A percentile compares a stretch with the other conserved stretches of the same genome.
phyloP scores from a whole-genome alignment of 2,113 vertebrate species.

The Chaenocephalus aceratus region DNA sequence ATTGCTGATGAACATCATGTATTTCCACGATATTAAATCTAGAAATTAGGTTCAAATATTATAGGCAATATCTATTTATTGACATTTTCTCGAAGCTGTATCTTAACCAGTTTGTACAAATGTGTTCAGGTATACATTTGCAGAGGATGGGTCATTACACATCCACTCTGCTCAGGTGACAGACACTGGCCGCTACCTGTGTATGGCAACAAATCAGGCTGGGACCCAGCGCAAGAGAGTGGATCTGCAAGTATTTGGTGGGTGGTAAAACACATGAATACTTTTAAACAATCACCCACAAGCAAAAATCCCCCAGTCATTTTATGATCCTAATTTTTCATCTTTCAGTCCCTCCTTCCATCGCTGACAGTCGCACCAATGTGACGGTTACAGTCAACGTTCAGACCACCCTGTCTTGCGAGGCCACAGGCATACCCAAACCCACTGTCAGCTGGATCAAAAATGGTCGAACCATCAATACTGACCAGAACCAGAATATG shows the following conservation, averaged over 20 bases:
- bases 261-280: conserved; percentile 1
- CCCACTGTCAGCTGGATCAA: conserved; percentile 91
- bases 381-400: conserved; percentile 92
- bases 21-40: neutral
- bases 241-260: conserved; percentile 94
- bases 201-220: conserved; percentile 93
- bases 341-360: conserved; percentile 88
- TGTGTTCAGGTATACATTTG: conserved; percentile 85
- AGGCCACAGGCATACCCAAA: conserved; percentile 92
- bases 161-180: conserved; percentile 87
- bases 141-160: conserved; percentile 89
- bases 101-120: conserved; percentile 10
- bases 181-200: conserved; percentile 92
- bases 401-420: conserved; percentile 93
- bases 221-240: conserved; percentile 89
- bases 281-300: neutral
- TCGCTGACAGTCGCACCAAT: conserved; percentile 85
- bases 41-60: neutral
- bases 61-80: neutral
- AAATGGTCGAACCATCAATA: conserved; percentile 86
- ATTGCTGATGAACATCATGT: neutral
- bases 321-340: neutral
- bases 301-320: neutral
- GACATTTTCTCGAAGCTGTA: neutral
- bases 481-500: conserved; percentile 95